phyloP scores from a whole-genome alignment of 2,113 vertebrate species.

The Apodemus sylvaticus region DNA sequence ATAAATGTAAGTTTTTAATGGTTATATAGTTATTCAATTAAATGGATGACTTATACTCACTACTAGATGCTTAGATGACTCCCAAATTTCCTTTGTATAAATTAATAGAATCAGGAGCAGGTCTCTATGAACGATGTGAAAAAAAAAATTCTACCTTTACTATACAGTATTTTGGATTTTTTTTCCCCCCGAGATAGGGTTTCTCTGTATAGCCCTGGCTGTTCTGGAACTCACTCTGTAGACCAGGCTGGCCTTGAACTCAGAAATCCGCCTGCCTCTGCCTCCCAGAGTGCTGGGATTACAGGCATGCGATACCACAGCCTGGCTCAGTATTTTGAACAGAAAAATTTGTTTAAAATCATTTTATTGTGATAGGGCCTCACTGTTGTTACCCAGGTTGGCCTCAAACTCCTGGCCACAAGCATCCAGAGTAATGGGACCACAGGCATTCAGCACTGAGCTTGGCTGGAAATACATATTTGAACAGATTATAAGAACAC shows the following conservation, averaged over 20 bases:
- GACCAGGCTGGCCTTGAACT: too few relatives aligned
- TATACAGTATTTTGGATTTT: background rate
- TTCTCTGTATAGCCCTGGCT: too few relatives aligned
- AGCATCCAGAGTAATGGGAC: background rate
- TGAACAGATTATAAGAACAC: constrained; percentile 23
- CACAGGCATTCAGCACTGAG: background rate
- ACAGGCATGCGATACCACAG: too few relatives aligned
- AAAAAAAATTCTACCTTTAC: background rate
- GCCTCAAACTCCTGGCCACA: background rate
- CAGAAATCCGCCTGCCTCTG: too few relatives aligned
- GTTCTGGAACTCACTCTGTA: too few relatives aligned
- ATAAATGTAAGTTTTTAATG: constrained; percentile 28
- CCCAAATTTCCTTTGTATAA: background rate
- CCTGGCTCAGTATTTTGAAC: background rate
- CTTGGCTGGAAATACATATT: background rate
- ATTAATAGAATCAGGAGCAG: background rate
- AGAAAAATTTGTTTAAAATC: background rate
- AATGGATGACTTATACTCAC: background rate
- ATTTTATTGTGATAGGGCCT: background rate
- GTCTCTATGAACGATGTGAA: background rate
- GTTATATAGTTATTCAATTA: background rate
- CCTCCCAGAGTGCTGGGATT: too few relatives aligned
- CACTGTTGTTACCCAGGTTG: background rate
- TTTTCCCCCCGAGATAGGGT: too few relatives aligned
- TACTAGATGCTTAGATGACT: background rate